phyloP scores from a whole-genome alignment of 2,888 invertebrate species.

The Dione vanillae region DNA sequence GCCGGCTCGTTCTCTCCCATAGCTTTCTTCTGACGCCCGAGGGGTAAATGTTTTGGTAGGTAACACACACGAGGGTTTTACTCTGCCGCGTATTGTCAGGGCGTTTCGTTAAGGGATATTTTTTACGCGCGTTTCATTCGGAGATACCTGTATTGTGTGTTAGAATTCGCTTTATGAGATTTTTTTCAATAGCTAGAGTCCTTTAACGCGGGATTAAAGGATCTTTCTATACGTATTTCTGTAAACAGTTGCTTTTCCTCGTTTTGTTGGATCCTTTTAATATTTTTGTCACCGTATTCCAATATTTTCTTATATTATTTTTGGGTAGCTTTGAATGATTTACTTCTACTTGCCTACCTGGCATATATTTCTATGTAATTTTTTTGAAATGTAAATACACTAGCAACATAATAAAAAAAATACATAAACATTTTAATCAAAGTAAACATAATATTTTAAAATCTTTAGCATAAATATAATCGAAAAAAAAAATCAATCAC shows the following conservation, averaged over 20 bases:
- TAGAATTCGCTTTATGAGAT: conserved; percentile 82
- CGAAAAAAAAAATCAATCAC: neutral
- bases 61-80: conserved; percentile 83
- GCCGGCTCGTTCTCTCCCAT: conserved; percentile 62
- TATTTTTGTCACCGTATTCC: conserved; percentile 48
- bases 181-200: conserved; percentile 66
- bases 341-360: neutral
- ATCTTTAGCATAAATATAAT: neutral
- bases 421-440: too few species aligned
- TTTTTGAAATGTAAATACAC: too few species aligned
- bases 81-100: conserved; percentile 76
- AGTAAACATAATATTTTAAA: neutral
- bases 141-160: conserved; percentile 81
- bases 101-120: conserved; percentile 70
- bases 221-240: conserved; percentile 61
- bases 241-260: conserved; percentile 66
- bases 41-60: conserved; percentile 85
- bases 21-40: conserved; percentile 82
- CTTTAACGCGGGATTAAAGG: conserved; percentile 70
- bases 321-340: conserved; percentile 15
- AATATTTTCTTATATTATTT: conserved; percentile 38
- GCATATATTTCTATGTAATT: neutral
- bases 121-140: conserved; percentile 80
- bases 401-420: too few species aligned
- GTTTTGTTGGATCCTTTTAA: conserved; percentile 58